These are phyloP conservation scores for Mesoclemmys tuberculata DNA, from an alignment of 2,113 vertebrate species.

Conservation along the genomic window DNA sequence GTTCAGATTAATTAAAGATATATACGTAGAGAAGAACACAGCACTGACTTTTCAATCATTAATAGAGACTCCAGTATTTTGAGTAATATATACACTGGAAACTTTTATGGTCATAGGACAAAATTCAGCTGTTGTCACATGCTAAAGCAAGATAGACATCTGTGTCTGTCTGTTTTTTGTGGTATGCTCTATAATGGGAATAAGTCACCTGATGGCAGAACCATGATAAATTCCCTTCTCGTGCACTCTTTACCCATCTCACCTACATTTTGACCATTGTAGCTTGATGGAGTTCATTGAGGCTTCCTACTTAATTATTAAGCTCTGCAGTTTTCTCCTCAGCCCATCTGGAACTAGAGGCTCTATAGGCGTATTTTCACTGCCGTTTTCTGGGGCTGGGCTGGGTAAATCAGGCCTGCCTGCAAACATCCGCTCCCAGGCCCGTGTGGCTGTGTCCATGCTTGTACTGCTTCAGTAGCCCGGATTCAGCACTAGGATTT, in stretches of 20 bases:
- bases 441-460: background rate
- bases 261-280: background rate
- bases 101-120: background rate
- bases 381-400: background rate
- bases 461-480: background rate
- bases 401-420: background rate
- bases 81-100: background rate
- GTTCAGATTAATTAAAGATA: rapidly evolving
- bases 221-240: background rate
- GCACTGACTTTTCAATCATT: background rate
- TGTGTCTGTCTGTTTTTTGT: background rate
- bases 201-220: background rate
- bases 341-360: background rate
- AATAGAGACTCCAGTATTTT: background rate
- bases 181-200: background rate
- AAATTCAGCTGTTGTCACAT: background rate
- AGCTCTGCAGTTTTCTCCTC: background rate
- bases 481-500: background rate
- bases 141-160: background rate
- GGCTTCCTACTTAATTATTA: background rate
- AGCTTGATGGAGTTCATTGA: background rate
- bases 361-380: background rate
- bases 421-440: background rate
- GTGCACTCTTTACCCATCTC: background rate
- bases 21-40: background rate